Evolutionary conservation across 1,140 invertebrate genomes (phyloP), one percentile per base, ranked within the genome.

Genomic region (Aphaenogaster floridana): DNA sequence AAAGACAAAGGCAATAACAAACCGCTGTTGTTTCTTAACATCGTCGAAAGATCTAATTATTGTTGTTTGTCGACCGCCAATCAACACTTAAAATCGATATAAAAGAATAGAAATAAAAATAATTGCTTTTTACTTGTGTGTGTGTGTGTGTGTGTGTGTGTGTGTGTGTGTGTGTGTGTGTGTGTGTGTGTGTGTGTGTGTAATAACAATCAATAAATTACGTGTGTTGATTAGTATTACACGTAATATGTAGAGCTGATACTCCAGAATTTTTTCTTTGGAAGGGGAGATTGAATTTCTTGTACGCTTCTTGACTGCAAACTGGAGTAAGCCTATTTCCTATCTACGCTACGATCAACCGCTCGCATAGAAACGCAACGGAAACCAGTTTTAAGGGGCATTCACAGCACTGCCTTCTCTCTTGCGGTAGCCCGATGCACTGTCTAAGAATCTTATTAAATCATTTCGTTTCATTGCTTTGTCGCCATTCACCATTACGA

Each of bases 281-380:
- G 21, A 74, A 39, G 48, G 8, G 21, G 34, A 76, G 89, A 80
- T 91, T 88, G 74, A 88, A 80, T 78, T 84, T 89, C 89, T 88
- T 66, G 21, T 72, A 91, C 74, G 84, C 84, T 79, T 72, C 78
- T 66, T 66, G 87, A 89, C 72, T 74, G 11, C 42, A 77, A 88
- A 90, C 90, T 85, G 84, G 79, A 64, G 69, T 69, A 68, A 57
- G 74, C 52, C 90, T 91, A 90, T 90, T 86, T 69, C 52, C 88
- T 88, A 90, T 92, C 89, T 52, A 28, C 59, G 76, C 34, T 50
- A 68, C 59, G 61, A 86, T 92, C 86, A 85, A 48, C 42, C 42
- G 50, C 21, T 59, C 61, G 57, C 66, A 52, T 54, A 39, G 69
- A 74, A 81, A 90, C 80, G 79, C 87, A 72, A 83, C 83, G 76